Evolutionary conservation across 2,888 invertebrate species (phyloP), one percentile per base, ranked within the genome.

Genomic region (Ochropleura leucogaster): DNA sequence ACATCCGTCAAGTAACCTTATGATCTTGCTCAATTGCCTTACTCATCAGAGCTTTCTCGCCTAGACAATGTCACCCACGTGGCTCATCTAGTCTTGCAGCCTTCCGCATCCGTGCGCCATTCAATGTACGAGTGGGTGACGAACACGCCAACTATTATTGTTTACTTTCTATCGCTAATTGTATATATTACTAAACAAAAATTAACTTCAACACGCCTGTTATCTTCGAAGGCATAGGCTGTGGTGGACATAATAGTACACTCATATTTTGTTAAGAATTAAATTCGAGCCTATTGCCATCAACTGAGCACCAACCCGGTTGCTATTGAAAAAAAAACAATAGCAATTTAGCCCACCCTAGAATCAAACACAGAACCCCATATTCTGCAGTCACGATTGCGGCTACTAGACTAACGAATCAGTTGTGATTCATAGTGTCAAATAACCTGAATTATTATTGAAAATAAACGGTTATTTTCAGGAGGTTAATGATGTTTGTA

Each of bases 81-180:
- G 44, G 62, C 90, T 73, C 90, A 90, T 94, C 94, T 93, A 94
- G 84, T 84, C 79, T 93, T 94, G 93, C 92, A 94, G 85, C 83
- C 82, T 93, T 94, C 94, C 92, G 93, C 91, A 89, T 91, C 90
- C 86, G 91, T 82, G 87, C 87, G 87, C 84, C 89, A 85, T 87
- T 92, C 90, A 92, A 91, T 91, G 88, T 82, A 83, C 90, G 91
- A 91, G 94, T 94, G 93, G 94, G 95, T 87, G 94, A 90, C 91
- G 87, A 88, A 89, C 89, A 90, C 89, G 94, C 93, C 94, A 93
- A 95, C 81, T 91, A 92, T 91, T 91, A 92, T 92, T 93, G 92
- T 93, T 93, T 92, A 93, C 95, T 95, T 96, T 95, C 95, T 94
- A 95, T 90, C 85, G 86, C 87, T 93, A 93, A 95, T 94, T 93